Evolutionary conservation across 2,888 invertebrate genomes (phyloP), one percentile per base, ranked within the genome.

Genomic region (Taphrorychus bicolor): DNA sequence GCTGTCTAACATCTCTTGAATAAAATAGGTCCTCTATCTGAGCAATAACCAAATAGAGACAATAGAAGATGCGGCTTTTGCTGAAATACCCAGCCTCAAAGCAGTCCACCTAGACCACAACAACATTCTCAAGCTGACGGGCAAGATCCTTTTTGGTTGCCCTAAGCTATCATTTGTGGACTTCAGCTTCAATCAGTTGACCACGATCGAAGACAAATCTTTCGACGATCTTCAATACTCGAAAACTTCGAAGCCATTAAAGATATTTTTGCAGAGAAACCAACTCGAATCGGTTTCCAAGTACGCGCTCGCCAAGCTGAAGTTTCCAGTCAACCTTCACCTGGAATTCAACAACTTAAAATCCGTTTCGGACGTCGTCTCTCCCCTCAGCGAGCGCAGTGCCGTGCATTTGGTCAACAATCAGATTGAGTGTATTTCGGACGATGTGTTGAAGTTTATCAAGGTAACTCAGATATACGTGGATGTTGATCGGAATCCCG

Each of bases 21-120:
- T n/a, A n/a, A n/a, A n/a, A 32, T 32, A 51, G 40, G 58, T 42
- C 7, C 32, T 78, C 5, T 77, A 77, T 59, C 56, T 78, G 4
- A 76, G 76, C n/a, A 69, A 54, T 5, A 78, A 78, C 53, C 14
- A 59, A 61, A 76, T 78, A 40, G 60, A 66, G 24, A 62, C 56
- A 11, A 70, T 78, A 16, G 75, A 75, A 45, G 69, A 73, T 16
- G 73, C 71, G 22, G 72, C 75, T 5, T 78, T 78, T 42, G 56
- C 70, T 17, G 52, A 72, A 53, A 70, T 78, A 68, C 52, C 51
- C 0, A 62, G 73, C 11, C 68, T 78, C 16, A 71, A 71, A 66
- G 63, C 72, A 7, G 60, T 78, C 3, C 74, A 76, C 62, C 59
- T 78, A 41, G 76, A 76, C 54, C 71, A 77, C 53, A 78, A 78